Conservation (phyloP, 1,140 invertebrate genomes). For the Tribolium madens region DNA sequence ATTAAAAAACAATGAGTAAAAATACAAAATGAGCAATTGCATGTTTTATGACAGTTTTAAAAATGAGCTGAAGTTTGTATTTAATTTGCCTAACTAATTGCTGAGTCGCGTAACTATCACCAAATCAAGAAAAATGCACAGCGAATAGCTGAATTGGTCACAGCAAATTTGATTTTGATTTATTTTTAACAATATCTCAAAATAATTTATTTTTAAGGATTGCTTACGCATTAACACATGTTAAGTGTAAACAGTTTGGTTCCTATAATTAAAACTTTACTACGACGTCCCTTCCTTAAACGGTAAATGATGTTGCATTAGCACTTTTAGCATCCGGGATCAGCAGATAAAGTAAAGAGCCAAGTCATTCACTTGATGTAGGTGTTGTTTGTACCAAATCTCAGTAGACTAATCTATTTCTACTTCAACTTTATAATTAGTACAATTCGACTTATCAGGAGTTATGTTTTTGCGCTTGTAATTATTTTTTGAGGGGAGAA, state of each 20-base stretch:
- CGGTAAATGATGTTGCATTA: slow-evolving; percentile 33
- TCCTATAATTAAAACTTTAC: neutral
- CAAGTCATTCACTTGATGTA: slow-evolving; percentile 20
- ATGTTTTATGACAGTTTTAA: neutral
- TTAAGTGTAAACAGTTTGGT: neutral
- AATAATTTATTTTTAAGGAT: no score
- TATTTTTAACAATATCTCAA: neutral
- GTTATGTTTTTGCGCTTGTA: neutral
- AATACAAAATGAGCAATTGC: neutral
- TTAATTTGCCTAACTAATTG: neutral
- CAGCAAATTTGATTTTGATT: neutral
- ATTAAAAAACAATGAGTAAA: neutral
- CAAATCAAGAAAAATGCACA: neutral
- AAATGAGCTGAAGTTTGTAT: neutral
- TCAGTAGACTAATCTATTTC: slow-evolving; percentile 10
- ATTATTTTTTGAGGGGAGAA: neutral
- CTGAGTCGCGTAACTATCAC: neutral
- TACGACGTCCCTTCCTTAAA: slow-evolving; percentile 11
- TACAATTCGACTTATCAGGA: neutral
- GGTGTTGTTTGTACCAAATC: slow-evolving; percentile 20
- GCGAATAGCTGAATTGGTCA: neutral
- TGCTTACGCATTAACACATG: neutral
- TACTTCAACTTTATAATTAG: neutral
- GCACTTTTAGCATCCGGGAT: slow-evolving; percentile 36
- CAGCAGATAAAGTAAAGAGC: slow-evolving; percentile 27